Base-by-base conservation (phyloP, 1,140 invertebrate genomes). In the Eriocheir sinensis region DNA sequence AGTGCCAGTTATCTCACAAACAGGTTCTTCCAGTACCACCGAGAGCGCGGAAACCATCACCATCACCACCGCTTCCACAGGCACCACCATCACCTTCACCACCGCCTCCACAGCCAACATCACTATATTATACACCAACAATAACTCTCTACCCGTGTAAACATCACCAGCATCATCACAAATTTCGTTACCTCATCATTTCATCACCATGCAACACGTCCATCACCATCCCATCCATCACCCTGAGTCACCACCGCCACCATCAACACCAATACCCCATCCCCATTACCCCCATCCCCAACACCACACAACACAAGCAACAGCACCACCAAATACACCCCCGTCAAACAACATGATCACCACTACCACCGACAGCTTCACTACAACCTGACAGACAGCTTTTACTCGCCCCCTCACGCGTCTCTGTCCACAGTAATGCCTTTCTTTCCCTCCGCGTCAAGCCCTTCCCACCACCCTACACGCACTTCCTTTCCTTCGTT, bases 1-100 rank as follows among this genome's bases (percentile, higher is more conserved):
- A 85, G 91, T 85, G 91, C 91, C 81, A 85, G 91, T 36, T 85
- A 80, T 85, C 91, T 92, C 34, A 60, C 80, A 92, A 92, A 92
- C 91, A 92, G 91, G 91, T 92, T 92, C 40, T 48, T 41, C 72
- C 40, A 40, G 36, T 38, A 30, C 91, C 72, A 81, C 72, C 6
- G 15, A 15, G 3, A 89, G n/a, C n/a, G 32, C 88, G 0, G 38
- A 72, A 72, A 21, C 60, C 60, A 72, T 72, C 60, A 72, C 27
- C 60, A 72, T n/a, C 15, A 15, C 15, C 44, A 48, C 4, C 15
- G 15, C 15, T 48, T n/a, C n/a, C n/a, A n/a, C n/a, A n/a, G n/a
- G n/a, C n/a, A n/a, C n/a, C 44, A 15, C 44, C 44, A 48, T 48
- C 44, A 81, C 38, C 30, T 30, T 2, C 4, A 27, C 2, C 27